Evolutionary conservation across 2,888 invertebrate species (phyloP), one percentile per base, ranked within the genome.

Genomic region (Mylabris sibirica): DNA sequence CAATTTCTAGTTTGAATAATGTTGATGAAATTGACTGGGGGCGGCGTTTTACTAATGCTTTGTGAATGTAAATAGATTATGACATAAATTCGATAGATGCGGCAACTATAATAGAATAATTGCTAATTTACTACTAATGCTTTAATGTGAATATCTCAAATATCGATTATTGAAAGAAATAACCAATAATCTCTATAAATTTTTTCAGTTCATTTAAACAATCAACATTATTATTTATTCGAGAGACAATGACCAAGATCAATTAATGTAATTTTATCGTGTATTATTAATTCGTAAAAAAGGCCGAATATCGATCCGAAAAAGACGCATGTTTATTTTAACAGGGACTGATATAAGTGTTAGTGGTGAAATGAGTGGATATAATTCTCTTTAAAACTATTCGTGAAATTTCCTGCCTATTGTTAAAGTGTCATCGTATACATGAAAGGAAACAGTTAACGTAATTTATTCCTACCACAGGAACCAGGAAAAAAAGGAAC

Each of bases 361-460:
- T 44, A 44, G 17, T 17, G 8, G 17, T 44, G 8, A 8, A n/a
- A n/a, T 44, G 6, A 44, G 17, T 44, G 44, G 17, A 44, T 5
- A 17, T 44, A 44, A 44, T 44, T 44, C 44, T 12, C 44, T 44
- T n/a, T 20, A n/a, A 22, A 49, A 49, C 49, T 49, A 49, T 49
- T 22, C 49, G 9, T 9, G 8, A 49, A 49, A 22, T 49, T 49
- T 49, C 49, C 49, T 20, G 20, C 20, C 20, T 22, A 20, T 49
- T 49, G 20, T 49, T 20, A 9, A 49, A 20, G 11, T 22, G 11
- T 22, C 20, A 20, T 49, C 20, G 3, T 22, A 49, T 44, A 44
- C 41, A 44, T 44, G 17, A 49, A 49, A 49, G 49, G 49, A 49
- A 49, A 49, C 44, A 41, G 41, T 41, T 41, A 41, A 11, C n/a